phyloP scores from a whole-genome alignment of 2,888 invertebrate genomes.

The Clusia tigrina region DNA sequence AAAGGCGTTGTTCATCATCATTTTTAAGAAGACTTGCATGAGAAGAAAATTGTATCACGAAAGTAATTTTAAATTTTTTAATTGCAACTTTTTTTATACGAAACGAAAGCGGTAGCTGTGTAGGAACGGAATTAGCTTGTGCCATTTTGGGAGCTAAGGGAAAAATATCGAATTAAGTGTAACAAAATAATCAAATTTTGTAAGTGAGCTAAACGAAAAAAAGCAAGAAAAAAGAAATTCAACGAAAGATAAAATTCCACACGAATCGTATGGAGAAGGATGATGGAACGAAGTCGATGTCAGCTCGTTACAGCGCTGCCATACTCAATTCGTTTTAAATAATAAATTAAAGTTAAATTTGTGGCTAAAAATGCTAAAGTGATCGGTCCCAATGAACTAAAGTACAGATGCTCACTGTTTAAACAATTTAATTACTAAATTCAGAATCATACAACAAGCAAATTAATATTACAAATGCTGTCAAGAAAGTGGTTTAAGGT shows the following conservation, averaged over 20 bases:
- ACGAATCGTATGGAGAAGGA: slow-evolving; percentile 27
- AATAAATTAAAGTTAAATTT: too few relatives aligned
- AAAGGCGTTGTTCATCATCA: slow-evolving; percentile 50
- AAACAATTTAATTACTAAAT: too few relatives aligned
- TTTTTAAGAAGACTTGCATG: slow-evolving; percentile 50
- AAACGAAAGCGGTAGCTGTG: slow-evolving; percentile 43
- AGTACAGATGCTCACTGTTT: too few relatives aligned
- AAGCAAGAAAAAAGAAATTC: slow-evolving; percentile 33
- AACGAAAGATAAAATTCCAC: slow-evolving; percentile 55
- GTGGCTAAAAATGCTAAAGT: too few relatives aligned
- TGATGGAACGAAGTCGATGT: slow-evolving; percentile 26
- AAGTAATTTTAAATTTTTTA: slow-evolving; percentile 40
- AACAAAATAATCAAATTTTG: slow-evolving; percentile 42
- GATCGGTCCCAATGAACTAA: too few relatives aligned
- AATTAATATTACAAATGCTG: too few relatives aligned
- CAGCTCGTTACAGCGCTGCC: too few relatives aligned
- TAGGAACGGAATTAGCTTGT: slow-evolving; percentile 47
- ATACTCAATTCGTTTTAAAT: too few relatives aligned
- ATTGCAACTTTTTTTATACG: slow-evolving; percentile 50
- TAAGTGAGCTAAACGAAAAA: slow-evolving; percentile 42
- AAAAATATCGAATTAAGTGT: slow-evolving; percentile 47
- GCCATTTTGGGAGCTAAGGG: slow-evolving; percentile 50
- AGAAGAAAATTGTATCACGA: slow-evolving; percentile 48
- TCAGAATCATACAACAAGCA: too few relatives aligned
- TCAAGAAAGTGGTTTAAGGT: too few relatives aligned